These are phyloP conservation scores for Crambe crambe DNA, from an alignment of 37 sponge, comb jelly and placozoan species.

Conservation along the genomic window DNA sequence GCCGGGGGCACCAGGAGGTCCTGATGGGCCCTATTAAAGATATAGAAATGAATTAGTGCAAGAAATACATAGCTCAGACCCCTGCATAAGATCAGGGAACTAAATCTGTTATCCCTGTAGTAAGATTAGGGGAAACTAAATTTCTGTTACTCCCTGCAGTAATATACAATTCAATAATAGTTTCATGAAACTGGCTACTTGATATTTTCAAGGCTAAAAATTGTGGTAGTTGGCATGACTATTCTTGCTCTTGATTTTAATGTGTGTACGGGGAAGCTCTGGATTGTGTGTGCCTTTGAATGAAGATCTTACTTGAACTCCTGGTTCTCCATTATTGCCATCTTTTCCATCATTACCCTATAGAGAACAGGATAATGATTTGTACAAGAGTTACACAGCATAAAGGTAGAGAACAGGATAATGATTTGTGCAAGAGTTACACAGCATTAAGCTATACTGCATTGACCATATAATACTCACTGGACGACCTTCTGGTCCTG, in stretches of 20 bases:
- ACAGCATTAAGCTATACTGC: background rate
- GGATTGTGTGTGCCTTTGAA: too few species aligned
- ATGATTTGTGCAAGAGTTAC: background rate
- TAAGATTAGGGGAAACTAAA: too few species aligned
- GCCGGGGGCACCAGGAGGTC: slow-evolving; percentile 49
- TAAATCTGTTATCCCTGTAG: too few species aligned
- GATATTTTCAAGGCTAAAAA: too few species aligned
- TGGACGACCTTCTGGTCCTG: slow-evolving; percentile 33
- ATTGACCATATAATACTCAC: background rate
- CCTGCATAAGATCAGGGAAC: too few species aligned
- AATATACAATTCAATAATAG: too few species aligned
- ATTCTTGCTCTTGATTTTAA: too few species aligned
- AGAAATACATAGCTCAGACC: background rate
- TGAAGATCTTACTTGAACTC: slow-evolving; percentile 15
- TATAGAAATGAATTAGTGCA: background rate
- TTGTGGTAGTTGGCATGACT: too few species aligned
- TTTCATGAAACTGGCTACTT: too few species aligned
- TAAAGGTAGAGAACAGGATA: background rate
- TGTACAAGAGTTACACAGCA: background rate
- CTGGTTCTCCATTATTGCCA: slow-evolving; percentile 46
- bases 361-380: background rate
- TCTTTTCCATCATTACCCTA: slow-evolving; percentile 25
- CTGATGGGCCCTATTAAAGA: slow-evolving; percentile 25
- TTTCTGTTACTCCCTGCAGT: too few species aligned
- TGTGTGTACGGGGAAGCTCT: too few species aligned